Evolutionary conservation across 2,113 vertebrate species (phyloP).

Genomic region (Sander vitreus): DNA sequence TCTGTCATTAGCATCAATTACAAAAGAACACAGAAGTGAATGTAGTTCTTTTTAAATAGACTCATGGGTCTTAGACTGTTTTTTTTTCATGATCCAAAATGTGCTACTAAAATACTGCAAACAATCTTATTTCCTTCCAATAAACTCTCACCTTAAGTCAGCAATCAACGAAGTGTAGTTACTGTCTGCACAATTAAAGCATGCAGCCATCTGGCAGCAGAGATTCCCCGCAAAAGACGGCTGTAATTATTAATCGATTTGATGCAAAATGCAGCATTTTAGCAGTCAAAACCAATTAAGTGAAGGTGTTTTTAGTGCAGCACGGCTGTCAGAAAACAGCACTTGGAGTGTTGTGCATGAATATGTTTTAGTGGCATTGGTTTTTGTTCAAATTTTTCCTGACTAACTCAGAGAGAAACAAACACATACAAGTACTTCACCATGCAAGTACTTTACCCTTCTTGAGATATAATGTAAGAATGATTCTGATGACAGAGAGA

Average conservation of each 20-base stretch:
- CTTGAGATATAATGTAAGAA: background rate
- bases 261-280: constrained; percentile 15
- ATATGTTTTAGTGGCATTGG: constrained; percentile 17
- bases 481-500: constrained; percentile 39
- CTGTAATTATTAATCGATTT: background rate
- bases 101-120: constrained; percentile 11
- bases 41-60: constrained; percentile 21
- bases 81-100: constrained; percentile 13
- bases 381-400: constrained; percentile 14
- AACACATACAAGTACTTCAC: constrained; percentile 29
- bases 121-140: background rate
- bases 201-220: constrained; percentile 7
- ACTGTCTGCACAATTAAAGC: constrained; percentile 1
- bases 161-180: constrained; percentile 2
- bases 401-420: constrained; percentile 32
- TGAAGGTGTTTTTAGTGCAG: background rate
- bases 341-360: background rate
- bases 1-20: constrained; percentile 31
- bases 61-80: constrained; percentile 5
- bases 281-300: constrained; percentile 27
- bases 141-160: constrained; percentile 19
- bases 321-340: background rate
- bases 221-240: background rate
- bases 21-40: constrained; percentile 34
- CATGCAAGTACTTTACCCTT: constrained; percentile 5